Conservation (phyloP, 1,140 invertebrate species). For the Hyposmocoma kahamanoa region DNA sequence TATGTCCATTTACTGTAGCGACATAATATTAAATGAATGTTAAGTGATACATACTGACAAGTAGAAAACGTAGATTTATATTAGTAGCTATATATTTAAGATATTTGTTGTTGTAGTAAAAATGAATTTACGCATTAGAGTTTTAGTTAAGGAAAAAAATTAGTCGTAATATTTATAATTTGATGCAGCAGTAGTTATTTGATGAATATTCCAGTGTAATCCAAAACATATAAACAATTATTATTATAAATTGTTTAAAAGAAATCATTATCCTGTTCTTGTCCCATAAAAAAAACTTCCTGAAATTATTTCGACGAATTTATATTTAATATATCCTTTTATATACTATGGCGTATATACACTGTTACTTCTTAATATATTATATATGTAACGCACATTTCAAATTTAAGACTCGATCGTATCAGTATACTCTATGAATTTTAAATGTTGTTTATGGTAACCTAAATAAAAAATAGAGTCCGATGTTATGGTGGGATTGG, state of each 20-base stretch:
- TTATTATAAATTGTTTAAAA: background rate
- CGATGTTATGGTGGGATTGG: no score
- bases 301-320: conserved; percentile 1
- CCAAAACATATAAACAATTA: background rate
- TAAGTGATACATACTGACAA: conserved; percentile 21
- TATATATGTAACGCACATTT: conserved; percentile 41
- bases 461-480: no score
- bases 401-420: conserved; percentile 59
- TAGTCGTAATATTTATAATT: no score
- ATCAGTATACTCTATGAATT: conserved; percentile 41
- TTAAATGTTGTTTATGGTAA: conserved; percentile 46
- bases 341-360: conserved; percentile 14
- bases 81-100: conserved; percentile 13
- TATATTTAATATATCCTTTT: background rate
- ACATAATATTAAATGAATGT: conserved; percentile 27
- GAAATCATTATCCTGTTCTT: background rate
- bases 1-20: conserved; percentile 68
- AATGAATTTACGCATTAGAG: conserved; percentile 39
- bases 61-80: background rate
- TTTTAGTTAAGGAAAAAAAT: conserved; percentile 23
- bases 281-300: background rate
- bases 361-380: conserved; percentile 23
- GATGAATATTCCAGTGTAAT: background rate
- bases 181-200: conserved; percentile 8
- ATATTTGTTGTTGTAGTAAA: conserved; percentile 50